Evolutionary conservation across 2,113 vertebrate species (phyloP).

Genomic region (Embiotoca jacksoni): DNA sequence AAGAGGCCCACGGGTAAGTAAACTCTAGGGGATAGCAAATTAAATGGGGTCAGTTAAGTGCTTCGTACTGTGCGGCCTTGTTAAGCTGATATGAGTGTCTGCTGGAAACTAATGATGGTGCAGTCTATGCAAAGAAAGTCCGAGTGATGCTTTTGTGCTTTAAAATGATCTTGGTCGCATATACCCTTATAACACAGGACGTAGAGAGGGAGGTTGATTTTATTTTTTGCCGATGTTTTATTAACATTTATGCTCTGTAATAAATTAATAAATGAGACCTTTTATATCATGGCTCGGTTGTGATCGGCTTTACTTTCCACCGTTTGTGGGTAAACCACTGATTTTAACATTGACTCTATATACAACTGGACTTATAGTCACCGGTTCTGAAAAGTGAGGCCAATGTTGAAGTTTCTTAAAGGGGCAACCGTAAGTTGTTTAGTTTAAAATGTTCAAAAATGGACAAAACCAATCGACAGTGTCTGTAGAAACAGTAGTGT

Average conservation of each 20-base stretch:
- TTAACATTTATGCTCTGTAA: slow-evolving; percentile 81
- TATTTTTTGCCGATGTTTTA: slow-evolving; percentile 85
- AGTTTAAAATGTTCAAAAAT: too few species aligned
- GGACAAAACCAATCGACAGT: too few species aligned
- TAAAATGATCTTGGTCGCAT: slow-evolving; percentile 59
- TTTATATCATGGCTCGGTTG: slow-evolving; percentile 73
- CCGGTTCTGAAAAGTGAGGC: too few species aligned
- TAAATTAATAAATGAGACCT: slow-evolving; percentile 78
- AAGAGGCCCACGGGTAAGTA: slow-evolving; percentile 59
- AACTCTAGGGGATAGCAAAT: slow-evolving; percentile 66
- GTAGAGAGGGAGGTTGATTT: slow-evolving; percentile 69
- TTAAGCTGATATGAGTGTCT: slow-evolving; percentile 46
- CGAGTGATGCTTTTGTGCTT: slow-evolving; percentile 67
- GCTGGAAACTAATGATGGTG: slow-evolving; percentile 54
- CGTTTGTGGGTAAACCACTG: too few species aligned
- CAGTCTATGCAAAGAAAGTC: slow-evolving; percentile 80
- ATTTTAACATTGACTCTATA: too few species aligned
- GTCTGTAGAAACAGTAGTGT: too few species aligned
- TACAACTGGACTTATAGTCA: too few species aligned
- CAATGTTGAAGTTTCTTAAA: too few species aligned
- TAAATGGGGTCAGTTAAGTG: slow-evolving; percentile 61
- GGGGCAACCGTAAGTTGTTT: too few species aligned
- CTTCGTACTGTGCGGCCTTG: slow-evolving; percentile 44
- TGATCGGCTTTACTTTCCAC: slow-evolving; percentile 24
- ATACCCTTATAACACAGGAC: slow-evolving; percentile 63